Percentiles rank a stretch among this genome's conserved stretches.
Evolutionary conservation across 2,113 vertebrate species (phyloP).

Genomic region (Gopherus evgoodei): DNA sequence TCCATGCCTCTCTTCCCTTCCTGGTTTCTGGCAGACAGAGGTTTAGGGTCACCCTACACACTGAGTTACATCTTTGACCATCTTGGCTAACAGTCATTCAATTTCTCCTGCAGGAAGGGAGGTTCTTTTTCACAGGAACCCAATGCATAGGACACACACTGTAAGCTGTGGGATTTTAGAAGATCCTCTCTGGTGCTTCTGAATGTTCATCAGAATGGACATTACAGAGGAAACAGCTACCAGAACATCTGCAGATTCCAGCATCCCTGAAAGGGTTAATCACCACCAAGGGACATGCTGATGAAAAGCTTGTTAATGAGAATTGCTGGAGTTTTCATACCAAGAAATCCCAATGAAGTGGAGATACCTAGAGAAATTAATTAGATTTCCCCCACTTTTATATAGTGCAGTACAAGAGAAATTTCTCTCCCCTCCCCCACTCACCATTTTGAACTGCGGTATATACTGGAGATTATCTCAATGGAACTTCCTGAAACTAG

Average conservation of each 20-base stretch:
- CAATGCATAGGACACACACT: neutral
- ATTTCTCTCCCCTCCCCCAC: neutral
- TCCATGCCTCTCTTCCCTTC: no score
- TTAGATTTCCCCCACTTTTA: neutral
- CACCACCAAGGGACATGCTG: rapidly evolving
- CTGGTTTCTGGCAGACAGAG: no score
- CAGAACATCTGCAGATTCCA: rapidly evolving
- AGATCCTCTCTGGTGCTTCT: neutral
- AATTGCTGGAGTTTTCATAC: neutral
- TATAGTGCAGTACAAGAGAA: neutral
- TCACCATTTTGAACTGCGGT: neutral
- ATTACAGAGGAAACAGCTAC: rapidly evolving
- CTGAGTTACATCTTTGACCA: no score
- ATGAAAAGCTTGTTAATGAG: neutral
- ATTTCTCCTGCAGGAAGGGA: rapidly evolving
- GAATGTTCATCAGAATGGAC: neutral
- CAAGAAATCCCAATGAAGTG: neutral
- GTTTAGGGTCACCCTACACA: no score
- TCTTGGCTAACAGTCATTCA: no score
- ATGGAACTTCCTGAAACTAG: rapidly evolving
- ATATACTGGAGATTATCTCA: neutral
- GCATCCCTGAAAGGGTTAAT: rapidly evolving
- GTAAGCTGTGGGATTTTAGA: neutral
- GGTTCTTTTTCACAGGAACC: neutral
- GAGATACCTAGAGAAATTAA: neutral